These are phyloP conservation scores for Pluvialis apricaria DNA, from an alignment of 2,113 vertebrate species.

Conservation along the genomic window DNA sequence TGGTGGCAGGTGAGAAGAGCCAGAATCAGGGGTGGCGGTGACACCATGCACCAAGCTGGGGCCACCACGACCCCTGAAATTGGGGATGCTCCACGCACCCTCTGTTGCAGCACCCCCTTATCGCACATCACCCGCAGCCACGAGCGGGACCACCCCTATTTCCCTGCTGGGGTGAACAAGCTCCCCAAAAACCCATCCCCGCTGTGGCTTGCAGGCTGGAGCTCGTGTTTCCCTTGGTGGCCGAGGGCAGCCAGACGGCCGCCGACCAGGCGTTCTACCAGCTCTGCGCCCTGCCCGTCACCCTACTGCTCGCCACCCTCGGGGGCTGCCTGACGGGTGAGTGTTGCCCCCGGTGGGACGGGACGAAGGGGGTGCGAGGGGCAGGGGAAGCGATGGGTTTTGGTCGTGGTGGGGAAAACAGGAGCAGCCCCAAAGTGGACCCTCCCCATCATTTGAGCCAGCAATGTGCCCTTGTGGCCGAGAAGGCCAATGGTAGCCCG, in stretches of 20 bases:
- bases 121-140: no score
- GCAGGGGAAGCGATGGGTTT: no score
- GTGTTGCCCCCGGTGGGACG: background rate
- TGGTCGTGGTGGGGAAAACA: background rate
- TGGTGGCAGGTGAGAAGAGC: slow-evolving; percentile 77
- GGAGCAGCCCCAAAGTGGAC: background rate
- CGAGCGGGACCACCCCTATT: accelerated
- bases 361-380: background rate
- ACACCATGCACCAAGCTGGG: accelerated
- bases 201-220: slow-evolving; percentile 66
- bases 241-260: background rate
- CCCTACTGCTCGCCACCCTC: slow-evolving; percentile 76
- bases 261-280: slow-evolving; percentile 72
- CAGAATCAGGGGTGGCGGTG: accelerated
- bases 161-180: background rate
- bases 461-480: background rate
- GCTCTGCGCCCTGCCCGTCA: slow-evolving; percentile 77
- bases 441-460: background rate
- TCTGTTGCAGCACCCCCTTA: background rate
- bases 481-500: background rate
- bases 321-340: slow-evolving; percentile 85
- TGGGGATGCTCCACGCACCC: background rate
- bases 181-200: accelerated
- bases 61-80: background rate
- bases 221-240: slow-evolving; percentile 76